Base-by-base conservation (phyloP, 2,113 vertebrate species). In the Zonotrichia leucophrys region DNA sequence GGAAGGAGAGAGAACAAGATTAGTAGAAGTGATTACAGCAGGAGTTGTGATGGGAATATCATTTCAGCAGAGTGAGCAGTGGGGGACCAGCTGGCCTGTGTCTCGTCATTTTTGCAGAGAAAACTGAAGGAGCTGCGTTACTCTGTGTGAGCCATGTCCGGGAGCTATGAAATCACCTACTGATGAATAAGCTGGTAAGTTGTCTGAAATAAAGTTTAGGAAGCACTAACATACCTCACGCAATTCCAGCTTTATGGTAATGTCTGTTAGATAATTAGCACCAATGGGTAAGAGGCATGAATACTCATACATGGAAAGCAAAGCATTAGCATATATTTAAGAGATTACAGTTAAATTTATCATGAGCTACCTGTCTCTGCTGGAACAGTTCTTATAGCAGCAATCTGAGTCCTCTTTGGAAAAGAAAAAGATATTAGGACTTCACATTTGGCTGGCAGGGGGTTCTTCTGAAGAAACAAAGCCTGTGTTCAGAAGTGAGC, bases 171-270 rank as follows among this genome's bases (percentile, higher is more conserved):
- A 96, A 92, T 78, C 87, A 88, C 82, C 84, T 96, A 46, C 86
- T 73, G 83, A 93, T 92, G 95, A 97, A 95, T 91, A 90, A 74
- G 70, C 52, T 56, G 72, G 66, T 94, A 95, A 96, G 84, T 96
- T 97, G 88, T 93, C 86, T 96, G 89, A 95, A 96, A 89, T 87
- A 90, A 97, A 96, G 83, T 95, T 97, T 91, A 93, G 78, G 83
- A 95, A 91, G 72, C 75, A 31, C 68, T 84, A 93, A 87, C 66
- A 24, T 55, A 90, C 39, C 93, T 96, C 87, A 89, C 1, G 1
- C 92, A 89, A 89, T 80, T 64, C 90, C 74, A 85, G 78, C 42
- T 90, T 66, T 94, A 96, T 96, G 88, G 83, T 59, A 95, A 96
- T 94, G 80, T 39, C 59, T 50, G 87, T 88, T 93, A 62, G 92